phyloP scores from a whole-genome alignment of 2,888 invertebrate genomes.

The Boloria euphrosyne region DNA sequence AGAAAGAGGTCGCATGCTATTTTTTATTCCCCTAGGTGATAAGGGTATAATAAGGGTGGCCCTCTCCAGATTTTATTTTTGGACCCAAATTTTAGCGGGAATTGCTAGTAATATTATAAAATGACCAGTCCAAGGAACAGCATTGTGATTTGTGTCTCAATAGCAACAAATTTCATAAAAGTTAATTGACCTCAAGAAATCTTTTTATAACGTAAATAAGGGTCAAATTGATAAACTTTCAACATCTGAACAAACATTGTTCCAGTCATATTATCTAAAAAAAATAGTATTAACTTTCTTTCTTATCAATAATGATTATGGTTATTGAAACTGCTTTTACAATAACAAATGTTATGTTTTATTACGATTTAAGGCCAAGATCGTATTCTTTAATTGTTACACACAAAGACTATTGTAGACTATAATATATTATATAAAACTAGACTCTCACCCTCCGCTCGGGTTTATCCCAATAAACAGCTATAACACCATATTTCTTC shows the following conservation, averaged over 20 bases:
- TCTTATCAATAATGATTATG: constrained; percentile 6
- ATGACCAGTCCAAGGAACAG: too few relatives aligned
- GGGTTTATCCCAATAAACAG: too few relatives aligned
- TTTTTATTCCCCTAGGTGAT: too few relatives aligned
- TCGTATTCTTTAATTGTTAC: constrained; percentile 1
- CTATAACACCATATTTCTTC: too few relatives aligned
- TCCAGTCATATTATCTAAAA: not conserved
- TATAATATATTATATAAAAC: too few relatives aligned
- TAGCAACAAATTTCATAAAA: constrained; percentile 8
- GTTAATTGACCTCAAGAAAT: constrained; percentile 19
- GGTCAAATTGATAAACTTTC: constrained; percentile 15
- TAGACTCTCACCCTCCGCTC: too few relatives aligned
- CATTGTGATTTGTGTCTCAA: not conserved
- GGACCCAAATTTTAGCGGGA: too few relatives aligned
- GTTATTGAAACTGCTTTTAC: constrained; percentile 7
- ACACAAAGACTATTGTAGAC: not conserved
- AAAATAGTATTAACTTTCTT: not conserved
- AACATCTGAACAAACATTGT: constrained; percentile 8
- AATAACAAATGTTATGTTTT: not conserved
- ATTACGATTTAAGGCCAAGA: not conserved
- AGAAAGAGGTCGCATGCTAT: too few relatives aligned
- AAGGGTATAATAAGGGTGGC: too few relatives aligned
- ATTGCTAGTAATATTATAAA: too few relatives aligned
- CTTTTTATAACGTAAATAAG: not conserved
- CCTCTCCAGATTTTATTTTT: too few relatives aligned